Evolutionary conservation across 2,888 invertebrate species (phyloP).

Genomic region (Stomorhina lunata): DNA sequence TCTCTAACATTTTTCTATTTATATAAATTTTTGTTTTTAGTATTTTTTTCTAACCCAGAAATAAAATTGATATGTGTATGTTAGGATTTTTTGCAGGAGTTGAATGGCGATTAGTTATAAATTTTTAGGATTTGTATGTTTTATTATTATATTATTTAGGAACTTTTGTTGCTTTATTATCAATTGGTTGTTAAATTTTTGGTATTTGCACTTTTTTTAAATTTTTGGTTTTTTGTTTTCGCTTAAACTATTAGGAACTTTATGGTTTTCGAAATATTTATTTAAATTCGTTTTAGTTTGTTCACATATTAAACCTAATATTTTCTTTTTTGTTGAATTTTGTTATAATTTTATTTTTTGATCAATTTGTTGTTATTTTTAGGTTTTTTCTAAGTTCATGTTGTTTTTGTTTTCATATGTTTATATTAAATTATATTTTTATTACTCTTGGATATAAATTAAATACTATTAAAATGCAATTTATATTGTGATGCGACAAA

Average conservation of each 20-base stretch:
- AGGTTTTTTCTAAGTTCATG: neutral
- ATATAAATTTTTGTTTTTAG: neutral
- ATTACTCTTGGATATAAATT: neutral
- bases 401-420: neutral
- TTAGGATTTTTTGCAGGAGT: neutral
- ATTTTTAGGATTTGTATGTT: slow-evolving; percentile 3
- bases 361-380: neutral
- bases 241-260: slow-evolving; percentile 52
- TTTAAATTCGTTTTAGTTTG: slow-evolving; percentile 39
- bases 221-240: slow-evolving; percentile 12
- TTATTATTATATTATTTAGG: slow-evolving; percentile 33
- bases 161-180: slow-evolving; percentile 57
- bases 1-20: neutral
- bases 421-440: neutral
- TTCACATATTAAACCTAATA: slow-evolving; percentile 15
- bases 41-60: neutral
- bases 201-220: slow-evolving; percentile 51
- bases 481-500: slow-evolving; percentile 1
- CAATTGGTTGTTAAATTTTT: slow-evolving; percentile 1
- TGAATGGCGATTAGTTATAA: slow-evolving; percentile 37
- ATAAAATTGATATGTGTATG: slow-evolving; percentile 28
- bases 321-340: no score
- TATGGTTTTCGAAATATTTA: slow-evolving; percentile 38
- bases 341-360: no score
- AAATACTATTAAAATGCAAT: slow-evolving; percentile 24